Evolutionary conservation across 2,888 invertebrate genomes (phyloP), one percentile per base, ranked within the genome.

Genomic region (Danaus chrysippus): DNA sequence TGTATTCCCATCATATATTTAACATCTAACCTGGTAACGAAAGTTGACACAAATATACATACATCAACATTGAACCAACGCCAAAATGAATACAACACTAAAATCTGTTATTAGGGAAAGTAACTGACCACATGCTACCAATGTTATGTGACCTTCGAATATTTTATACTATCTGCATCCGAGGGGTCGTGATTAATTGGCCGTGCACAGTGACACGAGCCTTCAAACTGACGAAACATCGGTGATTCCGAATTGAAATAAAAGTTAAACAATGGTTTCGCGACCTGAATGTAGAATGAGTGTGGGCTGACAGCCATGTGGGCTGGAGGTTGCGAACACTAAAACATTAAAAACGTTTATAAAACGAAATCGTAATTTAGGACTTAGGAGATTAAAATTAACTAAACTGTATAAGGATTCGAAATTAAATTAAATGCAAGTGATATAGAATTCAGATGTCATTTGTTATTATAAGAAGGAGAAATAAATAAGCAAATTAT

Each of bases 211-310:
- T 71, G 67, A 71, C 74, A 73, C 71, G 70, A 70, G 71, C 64
- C 62, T 64, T 72, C 69, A 69, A 72, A 71, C 71, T 76, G 77
- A 77, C 73, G 77, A 76, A 82, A 81, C 73, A 74, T 72, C 70
- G 73, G 72, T 71, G 77, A 79, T 81, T 77, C 74, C 77, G 75
- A 83, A 83, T 87, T 80, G 74, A 78, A 82, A 86, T 84, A 84
- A 85, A 87, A 84, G 80, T 84, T 80, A 85, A 82, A 89, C 88
- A 89, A 86, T 86, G 83, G 82, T 67, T 75, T 84, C 84, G 87
- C 83, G 82, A 78, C 79, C 79, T 76, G 88, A 89, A 89, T 90
- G 75, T 77, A 82, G 86, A 87, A 86, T 87, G 78, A 76, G 82
- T 82, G 88, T 87, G 83, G 88, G 89, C 76, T 72, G 79, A 62